Base-by-base conservation (phyloP, 2,888 invertebrate genomes). In the Unio delphinus region DNA sequence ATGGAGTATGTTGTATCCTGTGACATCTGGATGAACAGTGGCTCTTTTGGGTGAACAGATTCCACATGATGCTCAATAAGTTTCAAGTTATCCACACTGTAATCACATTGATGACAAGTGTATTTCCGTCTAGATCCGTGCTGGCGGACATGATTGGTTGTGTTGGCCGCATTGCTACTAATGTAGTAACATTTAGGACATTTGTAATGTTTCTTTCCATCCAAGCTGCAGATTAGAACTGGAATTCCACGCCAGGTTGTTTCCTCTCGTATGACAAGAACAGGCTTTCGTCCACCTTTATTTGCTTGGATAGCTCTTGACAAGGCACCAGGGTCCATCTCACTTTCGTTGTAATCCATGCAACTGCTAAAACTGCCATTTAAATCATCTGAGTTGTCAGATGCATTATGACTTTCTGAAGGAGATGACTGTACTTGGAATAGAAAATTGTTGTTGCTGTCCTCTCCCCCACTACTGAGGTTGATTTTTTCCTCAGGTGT, bases 121-220 rank as follows among this genome's bases (percentile, higher is more conserved):
- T 81, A 85, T 64, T 78, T 80, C 20, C 78, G 72, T 60, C 81
- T 80, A 7, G 75, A 72, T 18, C 80, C 83, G 70, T 85, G 86
- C 65, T 86, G 83, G 60, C 76, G 75, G 18, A 73, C 76, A 72
- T 86, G 85, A 69, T 83, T 83, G 7, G 76, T 69, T 20, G 82
- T 79, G 63, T 82, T 80, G 7, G 84, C 79, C 7, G 83, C 80
- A 74, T 84, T 86, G 57, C 69, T 75, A 64, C 82, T 83, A 59
- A 83, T 77, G 69, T 81, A 86, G 15, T 79, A 69, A 73, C 87
- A 87, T 26, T 80, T 80, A 5, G 93, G 92, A 79, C 93, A 93
- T 64, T 88, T 87, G 74, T 84, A 82, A 60, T 77, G 72, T 62
- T 79, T 82, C 55, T 75, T 77, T 26, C 86, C 83, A 76, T 81